Conservation (phyloP, 2,888 invertebrate genomes). For the Phanerotoma sp. region DNA sequence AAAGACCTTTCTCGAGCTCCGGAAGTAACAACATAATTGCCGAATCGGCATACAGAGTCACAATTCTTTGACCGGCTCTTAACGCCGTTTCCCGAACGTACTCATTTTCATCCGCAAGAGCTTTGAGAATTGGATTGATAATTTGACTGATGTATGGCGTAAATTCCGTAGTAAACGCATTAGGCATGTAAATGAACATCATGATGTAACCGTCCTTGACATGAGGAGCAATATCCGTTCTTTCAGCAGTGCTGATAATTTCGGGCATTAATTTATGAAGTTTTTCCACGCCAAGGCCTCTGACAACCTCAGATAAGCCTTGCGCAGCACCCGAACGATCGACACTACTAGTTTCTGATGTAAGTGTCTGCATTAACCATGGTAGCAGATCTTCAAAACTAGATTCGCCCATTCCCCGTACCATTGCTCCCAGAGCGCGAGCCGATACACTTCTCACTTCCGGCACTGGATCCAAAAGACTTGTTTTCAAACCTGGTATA, state of each 20-base stretch:
- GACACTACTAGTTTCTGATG: conserved; percentile 92
- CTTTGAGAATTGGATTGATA: conserved; percentile 95
- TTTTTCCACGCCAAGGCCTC: conserved; percentile 92
- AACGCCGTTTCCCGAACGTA: conserved; percentile 97
- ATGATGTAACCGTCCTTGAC: conserved; percentile 99
- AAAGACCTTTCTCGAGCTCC: conserved; percentile 89
- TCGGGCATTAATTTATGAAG: conserved; percentile 97
- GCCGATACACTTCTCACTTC: conserved; percentile 95
- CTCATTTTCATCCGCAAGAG: conserved; percentile 98
- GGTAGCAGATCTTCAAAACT: conserved; percentile 95
- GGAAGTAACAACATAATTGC: conserved; percentile 91
- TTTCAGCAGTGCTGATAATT: conserved; percentile 90
- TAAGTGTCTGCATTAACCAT: conserved; percentile 97
- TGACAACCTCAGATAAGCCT: conserved; percentile 96
- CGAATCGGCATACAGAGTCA: conserved; percentile 93
- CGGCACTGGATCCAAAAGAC: conserved; percentile 95
- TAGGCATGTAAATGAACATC: conserved; percentile 99
- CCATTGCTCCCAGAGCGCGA: conserved; percentile 96
- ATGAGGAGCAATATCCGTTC: conserved; percentile 91
- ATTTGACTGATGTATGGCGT: conserved; percentile 95
- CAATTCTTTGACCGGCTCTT: conserved; percentile 95
- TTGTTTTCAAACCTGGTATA: conserved; percentile 94
- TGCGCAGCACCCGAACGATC: conserved; percentile 96
- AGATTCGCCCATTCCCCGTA: conserved; percentile 94
- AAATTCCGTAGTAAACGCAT: conserved; percentile 94